Base-by-base conservation (phyloP, 2,888 invertebrate genomes). In the Patella depressa region DNA sequence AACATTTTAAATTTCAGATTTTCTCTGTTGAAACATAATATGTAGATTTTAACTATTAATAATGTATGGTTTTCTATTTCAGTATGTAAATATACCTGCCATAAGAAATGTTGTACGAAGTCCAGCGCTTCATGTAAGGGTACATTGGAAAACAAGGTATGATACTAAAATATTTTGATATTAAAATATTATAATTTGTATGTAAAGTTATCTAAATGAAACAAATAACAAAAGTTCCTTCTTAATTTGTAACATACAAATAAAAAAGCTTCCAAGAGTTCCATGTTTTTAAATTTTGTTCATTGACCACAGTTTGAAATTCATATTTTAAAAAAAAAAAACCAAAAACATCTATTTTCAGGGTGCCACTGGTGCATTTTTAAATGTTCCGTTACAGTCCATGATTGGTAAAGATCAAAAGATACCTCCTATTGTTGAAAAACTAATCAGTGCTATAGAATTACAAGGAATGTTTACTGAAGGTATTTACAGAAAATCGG, bases 401-500 rank as follows among this genome's bases (percentile, higher is more conserved):
- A 91, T 98, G 77, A 94, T 91, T 11, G 87, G 89, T 69, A 91
- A 91, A 53, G 89, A 89, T 15, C 83, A 94, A 82, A 96, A 95
- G 90, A 95, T 97, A 82, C 98, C 98, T 0, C 92, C 95, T n/a
- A 95, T 98, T 12, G 95, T 98, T 59, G 98, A 98, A 90, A 93
- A 96, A 82, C 93, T 98, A 73, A 95, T 98, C 84, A 95, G 95
- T 57, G 95, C 96, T 55, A 96, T 98, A 86, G 98, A 98, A 92
- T 94, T 97, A 93, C 95, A 95, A 83, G 98, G 98, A 12, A 93
- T 98, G 71, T 97, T 97, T 91, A 96, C 96, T 0, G 98, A 97
- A 89, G 98, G 98, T 1, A 94, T 98, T 80, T 98, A 98, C 91
- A 93, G 98, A 73, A 98, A 98, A 91, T 96, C 96, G 84, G 98